phyloP scores from a whole-genome alignment of 2,113 vertebrate genomes.

The Puffinus mauretanicus region DNA sequence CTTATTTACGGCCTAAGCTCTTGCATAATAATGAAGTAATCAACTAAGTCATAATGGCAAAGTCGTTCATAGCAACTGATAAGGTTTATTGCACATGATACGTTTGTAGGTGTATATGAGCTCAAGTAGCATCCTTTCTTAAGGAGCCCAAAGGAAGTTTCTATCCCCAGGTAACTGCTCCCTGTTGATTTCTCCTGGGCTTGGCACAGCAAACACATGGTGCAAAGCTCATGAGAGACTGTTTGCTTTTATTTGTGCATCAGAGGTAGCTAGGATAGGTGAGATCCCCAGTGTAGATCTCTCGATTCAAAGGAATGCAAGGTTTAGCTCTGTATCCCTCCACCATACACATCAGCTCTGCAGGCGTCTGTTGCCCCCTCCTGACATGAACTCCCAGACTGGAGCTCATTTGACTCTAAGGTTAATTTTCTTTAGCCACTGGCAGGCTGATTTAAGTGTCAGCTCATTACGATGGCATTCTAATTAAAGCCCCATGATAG shows the following conservation, averaged over 20 bases:
- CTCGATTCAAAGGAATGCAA: neutral
- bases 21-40: neutral
- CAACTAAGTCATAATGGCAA: neutral
- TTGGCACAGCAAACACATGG: neutral
- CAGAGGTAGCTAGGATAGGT: neutral
- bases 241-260: neutral
- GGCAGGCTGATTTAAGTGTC: conserved; percentile 57
- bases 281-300: neutral
- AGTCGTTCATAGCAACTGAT: neutral
- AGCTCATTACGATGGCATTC: conserved; percentile 61
- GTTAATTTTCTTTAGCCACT: conserved; percentile 67
- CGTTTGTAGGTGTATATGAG: fast-evolving
- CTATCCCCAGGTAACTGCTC: neutral
- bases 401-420: conserved; percentile 48
- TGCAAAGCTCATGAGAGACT: neutral
- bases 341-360: neutral
- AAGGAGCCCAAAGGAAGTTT: neutral
- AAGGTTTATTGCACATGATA: fast-evolving
- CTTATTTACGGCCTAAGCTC: neutral
- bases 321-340: neutral
- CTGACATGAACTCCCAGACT: conserved; percentile 12
- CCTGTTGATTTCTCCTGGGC: neutral
- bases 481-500: conserved; percentile 56
- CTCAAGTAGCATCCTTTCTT: neutral
- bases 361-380: neutral